Conservation (phyloP, 2,113 vertebrate genomes). For the Neodon shergylaensis region DNA sequence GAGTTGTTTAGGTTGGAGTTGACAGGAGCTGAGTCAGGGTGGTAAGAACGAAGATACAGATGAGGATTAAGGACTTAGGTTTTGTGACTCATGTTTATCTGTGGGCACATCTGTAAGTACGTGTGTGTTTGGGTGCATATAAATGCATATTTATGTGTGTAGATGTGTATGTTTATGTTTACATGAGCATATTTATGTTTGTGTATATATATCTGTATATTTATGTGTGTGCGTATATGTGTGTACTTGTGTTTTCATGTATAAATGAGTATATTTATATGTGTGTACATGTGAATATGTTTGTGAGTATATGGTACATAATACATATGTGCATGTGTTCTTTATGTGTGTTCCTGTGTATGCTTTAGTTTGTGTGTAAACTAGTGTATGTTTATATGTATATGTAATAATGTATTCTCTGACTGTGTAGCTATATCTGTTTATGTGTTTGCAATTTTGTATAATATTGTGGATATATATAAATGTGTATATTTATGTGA, state of each 20-base stretch:
- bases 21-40: background rate
- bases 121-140: background rate
- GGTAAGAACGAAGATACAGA: background rate
- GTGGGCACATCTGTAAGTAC: background rate
- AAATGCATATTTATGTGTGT: background rate
- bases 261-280: no score
- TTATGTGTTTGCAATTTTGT: background rate
- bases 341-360: background rate
- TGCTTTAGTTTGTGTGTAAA: background rate
- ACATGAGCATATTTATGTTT: background rate
- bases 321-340: background rate
- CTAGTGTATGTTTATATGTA: background rate
- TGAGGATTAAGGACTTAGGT: background rate
- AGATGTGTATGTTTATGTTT: background rate
- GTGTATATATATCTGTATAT: background rate
- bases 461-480: background rate
- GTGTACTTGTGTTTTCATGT: background rate
- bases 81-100: background rate
- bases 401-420: background rate
- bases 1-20: background rate
- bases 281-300: background rate
- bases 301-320: background rate
- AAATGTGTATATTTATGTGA: background rate
- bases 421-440: background rate
- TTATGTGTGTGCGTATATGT: background rate